A percentile compares a stretch with the other conserved stretches of the same genome.
Conservation (phyloP, 2,113 vertebrate genomes). For the Cervus canadensis region DNA sequence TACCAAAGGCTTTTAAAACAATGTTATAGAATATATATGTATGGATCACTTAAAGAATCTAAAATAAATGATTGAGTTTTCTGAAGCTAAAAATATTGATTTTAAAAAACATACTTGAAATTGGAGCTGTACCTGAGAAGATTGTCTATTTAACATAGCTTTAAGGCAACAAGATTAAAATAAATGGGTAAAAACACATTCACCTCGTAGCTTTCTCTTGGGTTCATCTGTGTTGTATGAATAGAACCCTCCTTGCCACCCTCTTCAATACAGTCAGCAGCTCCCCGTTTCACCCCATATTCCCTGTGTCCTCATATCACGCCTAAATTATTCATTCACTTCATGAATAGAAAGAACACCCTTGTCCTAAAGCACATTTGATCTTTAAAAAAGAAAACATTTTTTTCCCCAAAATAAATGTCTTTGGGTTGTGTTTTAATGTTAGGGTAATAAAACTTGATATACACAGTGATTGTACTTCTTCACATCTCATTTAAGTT, state of each 20-base stretch:
- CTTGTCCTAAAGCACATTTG: not conserved
- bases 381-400: not conserved
- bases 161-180: conserved; percentile 14
- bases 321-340: not conserved
- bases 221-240: not conserved
- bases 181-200: not conserved
- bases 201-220: not conserved
- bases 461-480: not conserved
- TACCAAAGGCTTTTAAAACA: not conserved
- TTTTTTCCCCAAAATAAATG: not conserved
- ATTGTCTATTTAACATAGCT: not conserved
- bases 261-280: not conserved
- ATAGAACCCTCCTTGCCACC: not conserved
- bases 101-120: not conserved
- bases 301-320: not conserved
- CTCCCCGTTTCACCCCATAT: not conserved
- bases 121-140: not conserved
- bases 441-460: not conserved
- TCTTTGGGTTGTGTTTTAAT: not conserved
- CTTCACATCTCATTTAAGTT: not conserved
- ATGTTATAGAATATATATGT: not conserved
- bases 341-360: not conserved
- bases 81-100: not conserved
- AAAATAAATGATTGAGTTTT: not conserved
- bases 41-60: not conserved